Percentiles rank a stretch among this genome's conserved stretches.
phyloP scores from a whole-genome alignment of 2,797 vertebrate species.

The Cirrhinus molitorella region DNA sequence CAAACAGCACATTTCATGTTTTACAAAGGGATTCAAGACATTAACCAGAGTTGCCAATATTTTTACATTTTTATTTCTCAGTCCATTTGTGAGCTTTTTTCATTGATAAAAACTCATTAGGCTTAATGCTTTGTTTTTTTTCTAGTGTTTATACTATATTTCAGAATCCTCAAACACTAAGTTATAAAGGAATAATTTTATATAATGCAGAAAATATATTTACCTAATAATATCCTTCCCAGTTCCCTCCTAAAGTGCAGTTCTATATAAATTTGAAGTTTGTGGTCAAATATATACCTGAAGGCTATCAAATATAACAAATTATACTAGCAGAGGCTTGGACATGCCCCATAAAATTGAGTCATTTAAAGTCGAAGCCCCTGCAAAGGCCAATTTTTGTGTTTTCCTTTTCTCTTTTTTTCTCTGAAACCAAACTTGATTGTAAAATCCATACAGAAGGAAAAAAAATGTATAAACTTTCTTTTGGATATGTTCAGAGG shows the following conservation, averaged over 20 bases:
- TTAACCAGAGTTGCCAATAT: slow-evolving; percentile 51
- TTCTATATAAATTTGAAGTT: slow-evolving; percentile 1
- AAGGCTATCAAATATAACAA: neutral
- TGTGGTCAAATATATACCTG: neutral
- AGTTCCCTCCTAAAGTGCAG: slow-evolving; percentile 7
- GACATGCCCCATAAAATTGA: slow-evolving; percentile 4
- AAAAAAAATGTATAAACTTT: slow-evolving; percentile 81
- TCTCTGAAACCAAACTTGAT: slow-evolving; percentile 79
- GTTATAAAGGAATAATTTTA: slow-evolving; percentile 42
- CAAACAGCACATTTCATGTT: slow-evolving; percentile 51
- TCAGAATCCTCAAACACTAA: slow-evolving; percentile 34
- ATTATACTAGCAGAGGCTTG: slow-evolving; percentile 32
- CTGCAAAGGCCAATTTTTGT: slow-evolving; percentile 26
- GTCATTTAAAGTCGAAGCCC: slow-evolving; percentile 15
- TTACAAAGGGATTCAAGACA: slow-evolving; percentile 57
- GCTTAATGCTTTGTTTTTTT: slow-evolving; percentile 38
- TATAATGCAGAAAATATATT: slow-evolving; percentile 26
- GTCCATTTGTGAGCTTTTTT: slow-evolving; percentile 39
- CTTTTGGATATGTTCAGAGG: slow-evolving; percentile 77
- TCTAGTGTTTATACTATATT: slow-evolving; percentile 54
- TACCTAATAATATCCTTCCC: slow-evolving; percentile 23
- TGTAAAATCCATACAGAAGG: slow-evolving; percentile 75
- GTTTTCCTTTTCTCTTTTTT: slow-evolving; percentile 58
- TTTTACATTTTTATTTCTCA: slow-evolving; percentile 24
- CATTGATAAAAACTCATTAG: slow-evolving; percentile 5